A percentile compares a stretch with the other conserved stretches of the same genome.
phyloP scores from a whole-genome alignment of 2,113 vertebrate genomes.

The Phyllostomus hastatus region DNA sequence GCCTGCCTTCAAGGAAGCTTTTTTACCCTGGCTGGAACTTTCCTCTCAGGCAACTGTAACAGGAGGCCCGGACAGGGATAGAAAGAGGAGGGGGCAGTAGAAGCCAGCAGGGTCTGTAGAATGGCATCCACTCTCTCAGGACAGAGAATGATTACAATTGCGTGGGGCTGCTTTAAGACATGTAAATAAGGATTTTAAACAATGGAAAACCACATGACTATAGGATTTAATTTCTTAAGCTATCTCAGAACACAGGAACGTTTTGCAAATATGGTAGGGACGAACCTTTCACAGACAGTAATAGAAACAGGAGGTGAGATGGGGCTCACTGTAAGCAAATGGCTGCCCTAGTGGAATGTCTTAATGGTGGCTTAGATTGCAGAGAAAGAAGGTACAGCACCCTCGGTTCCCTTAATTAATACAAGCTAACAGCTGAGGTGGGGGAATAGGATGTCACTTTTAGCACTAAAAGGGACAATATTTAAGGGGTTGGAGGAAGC shows the following conservation, averaged over 20 bases:
- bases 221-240: not conserved
- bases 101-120: not conserved
- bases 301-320: not conserved
- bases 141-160: not conserved
- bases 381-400: not conserved
- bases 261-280: not conserved
- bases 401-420: not conserved
- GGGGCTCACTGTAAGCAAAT: not conserved
- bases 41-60: not conserved
- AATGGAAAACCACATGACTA: not conserved
- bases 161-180: not conserved
- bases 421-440: not conserved
- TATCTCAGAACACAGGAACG: not conserved
- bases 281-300: not conserved
- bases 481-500: not conserved
- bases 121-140: not conserved
- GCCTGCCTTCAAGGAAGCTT: not conserved
- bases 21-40: not conserved
- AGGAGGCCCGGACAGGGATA: not conserved
- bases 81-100: not conserved
- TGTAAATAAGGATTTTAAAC: not conserved
- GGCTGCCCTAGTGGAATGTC: not conserved
- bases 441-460: not conserved
- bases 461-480: not conserved
- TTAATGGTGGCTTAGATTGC: not conserved